Conservation (phyloP, 1,140 invertebrate species). For the Druon quercuslanigerum region DNA sequence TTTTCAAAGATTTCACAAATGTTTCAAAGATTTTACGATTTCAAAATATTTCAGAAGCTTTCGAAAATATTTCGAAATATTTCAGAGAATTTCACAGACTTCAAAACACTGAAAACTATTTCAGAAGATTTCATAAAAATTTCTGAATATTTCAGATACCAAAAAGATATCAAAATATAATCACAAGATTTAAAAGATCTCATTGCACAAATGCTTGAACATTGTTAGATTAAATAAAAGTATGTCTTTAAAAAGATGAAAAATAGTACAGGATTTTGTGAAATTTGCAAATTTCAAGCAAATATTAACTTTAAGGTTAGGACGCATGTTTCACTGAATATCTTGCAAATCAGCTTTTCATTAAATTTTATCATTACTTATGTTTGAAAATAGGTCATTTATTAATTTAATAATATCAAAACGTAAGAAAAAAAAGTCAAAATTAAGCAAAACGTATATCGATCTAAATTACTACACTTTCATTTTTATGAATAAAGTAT, state of each 20-base stretch:
- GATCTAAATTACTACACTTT: not conserved
- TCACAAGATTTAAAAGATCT: too few species aligned
- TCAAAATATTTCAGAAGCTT: too few species aligned
- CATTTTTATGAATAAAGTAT: not conserved
- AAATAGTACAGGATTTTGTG: not conserved
- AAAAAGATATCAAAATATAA: too few species aligned
- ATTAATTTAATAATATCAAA: slow-evolving; percentile 9
- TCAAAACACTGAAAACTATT: too few species aligned
- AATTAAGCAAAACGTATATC: not conserved
- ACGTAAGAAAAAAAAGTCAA: not conserved
- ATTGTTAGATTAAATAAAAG: too few species aligned
- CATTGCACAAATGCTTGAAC: too few species aligned
- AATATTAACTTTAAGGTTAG: not conserved
- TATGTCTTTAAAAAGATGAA: not conserved
- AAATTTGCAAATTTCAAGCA: not conserved
- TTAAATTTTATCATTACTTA: not conserved
- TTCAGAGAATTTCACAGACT: too few species aligned
- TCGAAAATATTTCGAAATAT: too few species aligned
- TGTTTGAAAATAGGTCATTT: not conserved
- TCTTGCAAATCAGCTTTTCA: not conserved
- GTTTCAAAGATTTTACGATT: too few species aligned
- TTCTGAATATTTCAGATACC: too few species aligned
- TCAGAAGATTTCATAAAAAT: too few species aligned
- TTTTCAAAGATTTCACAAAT: too few species aligned
- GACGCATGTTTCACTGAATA: not conserved